These are phyloP conservation scores for Rhogogaster chlorosoma DNA, from an alignment of 2,888 invertebrate species.

Conservation along the genomic window DNA sequence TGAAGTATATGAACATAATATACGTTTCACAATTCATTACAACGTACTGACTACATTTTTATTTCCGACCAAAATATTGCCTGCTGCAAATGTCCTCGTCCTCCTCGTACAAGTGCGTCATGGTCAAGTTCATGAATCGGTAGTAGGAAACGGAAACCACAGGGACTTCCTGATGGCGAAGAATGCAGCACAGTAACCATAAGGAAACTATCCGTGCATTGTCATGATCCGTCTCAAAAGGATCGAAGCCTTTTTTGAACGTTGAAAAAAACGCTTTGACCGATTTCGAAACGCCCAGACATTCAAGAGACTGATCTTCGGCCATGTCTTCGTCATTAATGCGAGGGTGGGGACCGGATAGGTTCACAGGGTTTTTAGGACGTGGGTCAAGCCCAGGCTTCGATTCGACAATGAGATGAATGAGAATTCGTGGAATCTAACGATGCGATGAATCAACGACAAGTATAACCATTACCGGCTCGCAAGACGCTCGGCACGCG, in stretches of 20 bases:
- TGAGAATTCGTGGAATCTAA: conserved; percentile 5
- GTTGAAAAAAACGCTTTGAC: background rate
- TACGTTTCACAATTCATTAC: background rate
- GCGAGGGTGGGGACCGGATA: background rate
- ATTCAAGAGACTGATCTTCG: background rate
- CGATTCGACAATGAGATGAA: background rate
- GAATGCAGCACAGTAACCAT: background rate
- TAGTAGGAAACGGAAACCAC: background rate
- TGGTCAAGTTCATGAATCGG: background rate
- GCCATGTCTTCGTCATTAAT: background rate
- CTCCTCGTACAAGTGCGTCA: too few relatives aligned
- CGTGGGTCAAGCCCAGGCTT: background rate
- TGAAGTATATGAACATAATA: too few relatives aligned
- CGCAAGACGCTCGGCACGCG: background rate
- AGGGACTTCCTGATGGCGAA: background rate
- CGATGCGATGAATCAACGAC: conserved; percentile 4
- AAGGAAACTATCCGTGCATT: background rate
- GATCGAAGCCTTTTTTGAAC: background rate
- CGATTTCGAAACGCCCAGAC: background rate
- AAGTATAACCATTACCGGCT: background rate
- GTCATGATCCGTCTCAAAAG: background rate
- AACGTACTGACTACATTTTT: background rate
- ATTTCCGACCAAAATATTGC: background rate
- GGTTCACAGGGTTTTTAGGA: background rate
- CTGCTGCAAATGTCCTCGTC: background rate